Percentiles rank a stretch among this genome's conserved stretches.
These are phyloP conservation scores for Melinaea menophilus DNA, from an alignment of 2,888 invertebrate species.

Conservation along the genomic window DNA sequence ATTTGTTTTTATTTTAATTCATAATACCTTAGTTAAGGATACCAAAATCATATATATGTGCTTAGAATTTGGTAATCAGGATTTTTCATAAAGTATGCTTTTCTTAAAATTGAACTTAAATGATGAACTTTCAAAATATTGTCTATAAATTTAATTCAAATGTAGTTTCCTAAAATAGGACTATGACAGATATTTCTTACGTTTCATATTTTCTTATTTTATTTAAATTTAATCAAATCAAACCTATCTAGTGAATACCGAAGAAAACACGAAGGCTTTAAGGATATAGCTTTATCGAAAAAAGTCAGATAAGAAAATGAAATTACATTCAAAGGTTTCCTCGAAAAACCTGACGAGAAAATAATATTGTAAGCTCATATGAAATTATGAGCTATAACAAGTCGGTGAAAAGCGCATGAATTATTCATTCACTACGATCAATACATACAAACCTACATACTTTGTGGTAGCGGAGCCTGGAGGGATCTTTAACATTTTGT, in stretches of 20 bases:
- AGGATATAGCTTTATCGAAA: no score
- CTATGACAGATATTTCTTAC: no score
- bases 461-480: constrained; percentile 13
- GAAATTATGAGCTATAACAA: constrained; percentile 34
- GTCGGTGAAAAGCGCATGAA: constrained; percentile 32
- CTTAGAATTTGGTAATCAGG: no score
- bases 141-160: no score
- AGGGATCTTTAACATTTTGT: background rate
- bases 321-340: background rate
- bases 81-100: no score
- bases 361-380: constrained; percentile 22
- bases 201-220: no score
- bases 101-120: no score
- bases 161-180: no score
- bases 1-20: no score
- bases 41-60: no score
- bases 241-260: background rate
- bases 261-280: background rate
- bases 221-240: background rate
- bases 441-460: constrained; percentile 30
- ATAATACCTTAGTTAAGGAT: no score
- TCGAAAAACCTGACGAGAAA: constrained; percentile 16
- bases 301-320: background rate
- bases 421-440: constrained; percentile 35
- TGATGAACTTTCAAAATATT: no score